phyloP scores from a whole-genome alignment of 2,113 vertebrate species.

The Tinamus guttatus region DNA sequence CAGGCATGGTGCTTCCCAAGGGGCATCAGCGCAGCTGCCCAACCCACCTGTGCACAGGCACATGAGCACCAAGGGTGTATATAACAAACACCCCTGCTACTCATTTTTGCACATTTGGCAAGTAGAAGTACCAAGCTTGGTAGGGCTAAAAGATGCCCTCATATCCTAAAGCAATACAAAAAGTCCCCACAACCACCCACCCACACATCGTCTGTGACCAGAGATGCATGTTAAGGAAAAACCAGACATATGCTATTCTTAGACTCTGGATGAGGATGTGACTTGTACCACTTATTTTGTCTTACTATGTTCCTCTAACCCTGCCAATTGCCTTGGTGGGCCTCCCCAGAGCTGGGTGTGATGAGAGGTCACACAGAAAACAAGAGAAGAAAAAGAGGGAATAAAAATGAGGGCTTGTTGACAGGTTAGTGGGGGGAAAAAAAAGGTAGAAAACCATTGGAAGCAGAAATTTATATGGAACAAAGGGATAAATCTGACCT shows the following conservation, averaged over 20 bases:
- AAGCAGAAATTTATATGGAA: neutral
- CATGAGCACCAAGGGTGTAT: neutral
- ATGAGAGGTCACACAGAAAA: neutral
- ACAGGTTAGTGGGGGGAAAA: neutral
- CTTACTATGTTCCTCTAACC: neutral
- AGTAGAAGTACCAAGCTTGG: neutral
- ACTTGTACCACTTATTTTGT: neutral
- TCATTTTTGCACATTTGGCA: neutral
- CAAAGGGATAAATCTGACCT: neutral
- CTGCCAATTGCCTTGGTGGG: accelerated
- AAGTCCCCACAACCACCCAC: neutral
- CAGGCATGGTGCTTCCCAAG: accelerated
- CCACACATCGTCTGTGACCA: neutral
- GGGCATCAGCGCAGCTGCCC: neutral
- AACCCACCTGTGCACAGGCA: accelerated
- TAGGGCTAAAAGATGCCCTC: neutral
- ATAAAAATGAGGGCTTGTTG: neutral
- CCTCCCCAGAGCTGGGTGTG: neutral
- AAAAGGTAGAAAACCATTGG: neutral
- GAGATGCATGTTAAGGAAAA: neutral
- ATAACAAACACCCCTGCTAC: accelerated
- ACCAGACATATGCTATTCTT: neutral
- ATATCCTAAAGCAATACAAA: neutral
- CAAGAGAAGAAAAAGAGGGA: neutral
- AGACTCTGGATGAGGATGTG: neutral